Percentiles rank a stretch among this genome's conserved stretches.
These are phyloP conservation scores for Ptyas mucosa DNA, from an alignment of 2,113 vertebrate species.

Conservation along the genomic window DNA sequence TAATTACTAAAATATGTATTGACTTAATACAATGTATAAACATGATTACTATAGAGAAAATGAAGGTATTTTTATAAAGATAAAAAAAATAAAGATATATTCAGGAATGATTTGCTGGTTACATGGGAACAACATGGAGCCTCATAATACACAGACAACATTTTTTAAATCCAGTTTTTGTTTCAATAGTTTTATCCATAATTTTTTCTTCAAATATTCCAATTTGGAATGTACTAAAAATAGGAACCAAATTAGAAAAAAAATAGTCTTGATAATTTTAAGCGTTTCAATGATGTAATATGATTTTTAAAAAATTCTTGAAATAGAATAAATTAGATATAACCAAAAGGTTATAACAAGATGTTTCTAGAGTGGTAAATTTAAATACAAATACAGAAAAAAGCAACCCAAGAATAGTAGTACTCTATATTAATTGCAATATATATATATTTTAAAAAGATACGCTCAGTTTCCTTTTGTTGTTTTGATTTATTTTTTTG, in stretches of 20 bases:
- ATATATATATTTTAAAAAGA: background rate
- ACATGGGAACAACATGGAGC: background rate
- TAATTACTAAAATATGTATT: background rate
- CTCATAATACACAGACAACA: background rate
- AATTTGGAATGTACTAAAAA: background rate
- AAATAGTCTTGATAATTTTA: background rate
- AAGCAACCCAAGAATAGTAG: background rate
- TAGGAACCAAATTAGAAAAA: background rate
- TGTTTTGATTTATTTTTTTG: background rate
- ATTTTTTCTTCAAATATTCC: background rate
- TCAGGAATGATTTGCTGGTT: background rate
- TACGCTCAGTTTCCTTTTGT: background rate
- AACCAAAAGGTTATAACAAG: background rate
- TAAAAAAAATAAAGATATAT: background rate
- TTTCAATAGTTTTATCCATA: background rate
- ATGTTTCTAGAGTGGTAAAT: background rate
- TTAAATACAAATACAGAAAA: background rate
- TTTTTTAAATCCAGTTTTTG: background rate
- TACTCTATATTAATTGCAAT: background rate
- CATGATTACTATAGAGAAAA: background rate
- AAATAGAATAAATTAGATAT: background rate
- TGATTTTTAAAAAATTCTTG: background rate
- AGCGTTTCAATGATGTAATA: background rate
- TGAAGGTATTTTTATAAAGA: background rate
- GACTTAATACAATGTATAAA: background rate